Evolutionary conservation across 1,140 invertebrate species (phyloP).

Genomic region (Heliothis subflexa): DNA sequence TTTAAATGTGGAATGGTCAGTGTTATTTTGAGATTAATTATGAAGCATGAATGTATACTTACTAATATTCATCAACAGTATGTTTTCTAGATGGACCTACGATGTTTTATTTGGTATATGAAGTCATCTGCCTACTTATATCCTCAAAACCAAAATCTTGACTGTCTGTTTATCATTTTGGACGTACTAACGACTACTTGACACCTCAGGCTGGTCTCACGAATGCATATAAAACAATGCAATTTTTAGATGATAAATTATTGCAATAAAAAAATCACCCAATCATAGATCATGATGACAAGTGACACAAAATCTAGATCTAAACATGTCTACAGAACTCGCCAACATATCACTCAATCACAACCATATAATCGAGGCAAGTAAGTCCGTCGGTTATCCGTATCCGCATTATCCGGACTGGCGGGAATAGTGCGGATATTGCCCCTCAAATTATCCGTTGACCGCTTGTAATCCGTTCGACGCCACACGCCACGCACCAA

Average conservation of each 20-base stretch:
- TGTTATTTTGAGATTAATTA: no score
- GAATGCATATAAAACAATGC: no score
- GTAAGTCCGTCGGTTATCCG: slow-evolving; percentile 54
- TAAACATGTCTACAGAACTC: not conserved
- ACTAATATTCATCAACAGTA: no score
- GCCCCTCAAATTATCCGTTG: slow-evolving; percentile 60
- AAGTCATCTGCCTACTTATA: no score
- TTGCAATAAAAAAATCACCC: not conserved
- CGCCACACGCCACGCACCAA: slow-evolving; percentile 52
- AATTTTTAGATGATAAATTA: not conserved
- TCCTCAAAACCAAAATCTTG: no score
- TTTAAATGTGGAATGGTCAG: not conserved
- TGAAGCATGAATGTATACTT: no score
- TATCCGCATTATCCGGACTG: slow-evolving; percentile 51
- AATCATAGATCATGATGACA: not conserved
- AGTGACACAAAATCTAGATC: not conserved
- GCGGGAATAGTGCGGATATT: slow-evolving; percentile 51
- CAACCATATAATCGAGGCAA: slow-evolving; percentile 48
- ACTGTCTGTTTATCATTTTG: no score
- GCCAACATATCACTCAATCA: slow-evolving; percentile 36
- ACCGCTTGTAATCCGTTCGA: slow-evolving; percentile 59
- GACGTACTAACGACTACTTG: no score
- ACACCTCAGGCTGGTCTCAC: no score
- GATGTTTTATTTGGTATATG: not conserved
- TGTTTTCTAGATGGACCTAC: no score